Evolutionary conservation across 2,113 vertebrate species (phyloP), one percentile per base, ranked within the genome.

Genomic region (Camarhynchus parvulus): DNA sequence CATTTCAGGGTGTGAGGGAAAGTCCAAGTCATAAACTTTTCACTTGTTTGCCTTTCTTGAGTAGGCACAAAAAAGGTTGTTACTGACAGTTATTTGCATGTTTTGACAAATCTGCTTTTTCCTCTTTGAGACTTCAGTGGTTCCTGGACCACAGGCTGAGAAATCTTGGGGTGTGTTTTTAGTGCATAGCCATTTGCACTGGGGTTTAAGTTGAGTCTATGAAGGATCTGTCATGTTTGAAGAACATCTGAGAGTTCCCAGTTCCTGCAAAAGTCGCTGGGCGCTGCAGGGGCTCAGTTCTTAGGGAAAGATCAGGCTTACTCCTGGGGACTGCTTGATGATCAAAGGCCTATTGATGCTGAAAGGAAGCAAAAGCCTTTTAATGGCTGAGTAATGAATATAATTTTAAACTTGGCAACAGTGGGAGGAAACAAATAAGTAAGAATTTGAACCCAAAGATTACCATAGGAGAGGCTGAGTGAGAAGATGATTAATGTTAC

Each of bases 301-400:
- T 79, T 64, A 83, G 90, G 75, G 93, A 86, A 62, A 24, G 28
- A 80, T 83, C 20, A 39, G 72, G 49, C 55, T 86, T 83, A n/a
- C 50, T 92, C 83, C 72, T 73, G 91, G 89, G 96, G 95, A 46
- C 80, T 66, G 55, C 91, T 74, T 69, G 72, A 74, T 3, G 19
- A 94, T 86, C 72, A 91, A 90, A 90, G 55, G n/a, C 46, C 82
- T 79, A 37, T 62, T 79, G 85, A 88, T 92, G 75, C 85, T 11
- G 11, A 88, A 94, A 96, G 85, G 94, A 96, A 93, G 80, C 76
- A 73, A 73, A 93, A 94, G 44, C 33, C 92, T 83, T 94, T 80
- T 88, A 68, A 50, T 58, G 79, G 42, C 61, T 86, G 90, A 92
- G 79, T 88, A 88, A 92, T 80, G 25, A 86, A 90, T 66, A 27